These are phyloP conservation scores for Cosmia trapezina DNA, from an alignment of 2,888 invertebrate species.

Conservation along the genomic window DNA sequence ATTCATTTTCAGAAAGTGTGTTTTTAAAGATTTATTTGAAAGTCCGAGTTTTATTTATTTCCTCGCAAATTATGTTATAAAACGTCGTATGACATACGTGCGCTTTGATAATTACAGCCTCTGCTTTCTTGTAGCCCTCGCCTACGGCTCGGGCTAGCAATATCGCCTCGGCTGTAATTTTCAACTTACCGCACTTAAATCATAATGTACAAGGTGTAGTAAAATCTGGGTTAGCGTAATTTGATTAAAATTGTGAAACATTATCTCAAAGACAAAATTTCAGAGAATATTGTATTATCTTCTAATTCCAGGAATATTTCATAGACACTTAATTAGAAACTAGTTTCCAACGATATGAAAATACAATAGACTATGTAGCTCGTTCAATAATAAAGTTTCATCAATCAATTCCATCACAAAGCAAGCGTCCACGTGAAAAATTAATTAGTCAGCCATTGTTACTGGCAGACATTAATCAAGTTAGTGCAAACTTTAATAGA, in stretches of 20 bases:
- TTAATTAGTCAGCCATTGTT: conserved; percentile 45
- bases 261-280: neutral
- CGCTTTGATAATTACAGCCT: too few relatives aligned
- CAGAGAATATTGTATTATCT: neutral
- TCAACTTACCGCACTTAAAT: too few relatives aligned
- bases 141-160: too few relatives aligned
- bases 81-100: too few relatives aligned
- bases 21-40: too few relatives aligned
- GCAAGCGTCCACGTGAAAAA: conserved; percentile 35
- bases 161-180: too few relatives aligned
- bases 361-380: conserved; percentile 5
- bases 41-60: too few relatives aligned
- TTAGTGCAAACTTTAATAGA: conserved; percentile 62
- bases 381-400: conserved; percentile 28
- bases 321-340: conserved; percentile 6
- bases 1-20: too few relatives aligned
- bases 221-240: neutral
- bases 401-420: conserved; percentile 42
- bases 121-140: too few relatives aligned
- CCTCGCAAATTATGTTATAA: too few relatives aligned
- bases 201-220: too few relatives aligned
- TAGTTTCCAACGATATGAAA: neutral
- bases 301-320: neutral
- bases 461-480: conserved; percentile 35
- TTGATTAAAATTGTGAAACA: too few relatives aligned